phyloP scores from a whole-genome alignment of 1,140 invertebrate species.

The Paralvinella palmiformis region DNA sequence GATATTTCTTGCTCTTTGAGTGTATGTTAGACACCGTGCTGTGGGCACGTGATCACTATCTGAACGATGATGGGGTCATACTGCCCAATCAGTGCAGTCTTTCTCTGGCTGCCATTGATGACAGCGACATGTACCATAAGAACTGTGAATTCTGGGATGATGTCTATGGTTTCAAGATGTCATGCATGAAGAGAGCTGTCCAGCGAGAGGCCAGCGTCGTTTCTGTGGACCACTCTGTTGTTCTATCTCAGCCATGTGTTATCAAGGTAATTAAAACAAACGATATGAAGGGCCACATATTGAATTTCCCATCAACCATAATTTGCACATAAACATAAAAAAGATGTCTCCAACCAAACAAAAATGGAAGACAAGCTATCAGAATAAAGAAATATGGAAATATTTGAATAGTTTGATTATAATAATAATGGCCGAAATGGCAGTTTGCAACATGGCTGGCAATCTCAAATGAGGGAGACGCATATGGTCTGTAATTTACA shows the following conservation, averaged over 20 bases:
- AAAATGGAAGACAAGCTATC: neutral
- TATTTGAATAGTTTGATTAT: neutral
- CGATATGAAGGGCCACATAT: neutral
- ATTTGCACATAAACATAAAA: neutral
- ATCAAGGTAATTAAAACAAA: conserved; percentile 32
- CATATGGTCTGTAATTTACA: too few species aligned
- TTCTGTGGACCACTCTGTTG: conserved; percentile 29
- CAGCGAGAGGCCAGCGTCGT: conserved; percentile 38
- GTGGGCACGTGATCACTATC: conserved; percentile 43
- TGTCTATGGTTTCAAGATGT: conserved; percentile 49
- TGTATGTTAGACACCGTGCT: conserved; percentile 51
- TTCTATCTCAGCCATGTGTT: conserved; percentile 33
- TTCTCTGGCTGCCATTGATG: conserved; percentile 33
- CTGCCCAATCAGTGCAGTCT: conserved; percentile 44
- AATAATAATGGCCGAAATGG: too few species aligned
- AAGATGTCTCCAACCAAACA: neutral
- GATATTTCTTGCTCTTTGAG: conserved; percentile 51
- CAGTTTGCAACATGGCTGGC: too few species aligned
- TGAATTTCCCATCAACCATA: neutral
- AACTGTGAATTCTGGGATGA: conserved; percentile 45
- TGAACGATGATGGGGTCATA: conserved; percentile 27
- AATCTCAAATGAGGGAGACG: too few species aligned
- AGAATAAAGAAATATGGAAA: neutral
- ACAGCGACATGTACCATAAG: conserved; percentile 29
- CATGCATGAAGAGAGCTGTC: conserved; percentile 42